Base-by-base conservation (phyloP, 2,113 vertebrate genomes). In the Colinus virginianus region DNA sequence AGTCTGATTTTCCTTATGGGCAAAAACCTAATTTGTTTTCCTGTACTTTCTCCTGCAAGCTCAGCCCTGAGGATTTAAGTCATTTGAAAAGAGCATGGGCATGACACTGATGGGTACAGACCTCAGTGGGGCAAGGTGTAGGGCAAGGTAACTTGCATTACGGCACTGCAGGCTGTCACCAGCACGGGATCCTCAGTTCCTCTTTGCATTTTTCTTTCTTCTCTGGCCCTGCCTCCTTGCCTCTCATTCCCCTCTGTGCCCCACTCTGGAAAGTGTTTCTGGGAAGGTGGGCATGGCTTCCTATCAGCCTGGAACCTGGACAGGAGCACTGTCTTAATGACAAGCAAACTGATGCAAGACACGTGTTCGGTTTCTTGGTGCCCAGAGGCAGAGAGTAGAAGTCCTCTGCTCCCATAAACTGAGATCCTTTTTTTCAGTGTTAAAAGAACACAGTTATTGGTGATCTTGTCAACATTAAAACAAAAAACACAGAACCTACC, bases 41-140 rank as follows among this genome's bases (percentile, higher is more conserved):
- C 26, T 74, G 34, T 74, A 34, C 28, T 82, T 66, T 82, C 67
- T 70, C 49, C 59, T 77, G 67, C 58, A 78, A 26, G 30, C 42
- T 77, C 42, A 63, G 0, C 32, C 46, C 19, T 16, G 49, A 17
- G 34, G 36, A 46, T 58, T 49, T 46, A 45, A 70, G 45, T 21
- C n/a, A 26, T n/a, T 53, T 86, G 61, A 19, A 68, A 59, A 43
- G n/a, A 89, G 26, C 1, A 1, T 20, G 48, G 67, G 43, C 69
- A 49, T 89, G 10, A 11, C 1, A 0, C 9, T 25, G 5, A 1
- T 0, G 32, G 23, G 26, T 7, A 8, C 4, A 17, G 67, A 21
- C 30, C 23, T 53, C 53, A 38, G 30, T 15, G 49, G n/a, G 32
- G 13, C n/a, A 79, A 53, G 63, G 46, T 6, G 13, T 45, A 56